Base-by-base conservation (phyloP, 2,888 invertebrate species). In the Sclerodermus sp. region DNA sequence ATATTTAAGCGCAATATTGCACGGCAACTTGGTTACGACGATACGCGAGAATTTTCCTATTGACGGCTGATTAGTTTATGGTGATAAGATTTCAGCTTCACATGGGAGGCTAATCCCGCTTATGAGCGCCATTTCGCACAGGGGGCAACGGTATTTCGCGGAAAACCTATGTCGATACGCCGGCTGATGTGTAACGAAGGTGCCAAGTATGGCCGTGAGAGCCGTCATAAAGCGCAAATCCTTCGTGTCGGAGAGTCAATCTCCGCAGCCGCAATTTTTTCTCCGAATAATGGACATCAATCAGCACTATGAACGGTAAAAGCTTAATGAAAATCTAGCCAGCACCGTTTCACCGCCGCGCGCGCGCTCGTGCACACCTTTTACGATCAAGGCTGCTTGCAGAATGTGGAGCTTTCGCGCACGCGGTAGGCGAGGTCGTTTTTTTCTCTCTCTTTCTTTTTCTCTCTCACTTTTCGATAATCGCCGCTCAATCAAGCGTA, bases 41-140 rank as follows among this genome's bases (percentile, higher is more conserved):
- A 37, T 46, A 51, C 38, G 15, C 17, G 16, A 5, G 15, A 42
- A 50, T 53, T 51, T 49, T 40, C 51, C 46, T 52, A 55, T 56
- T 53, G 59, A 56, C 64, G 40, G 59, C 47, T 64, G 64, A 64
- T 59, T 64, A 61, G 64, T 64, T 64, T 63, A 64, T 59, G 64
- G 53, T 61, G 58, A 64, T 64, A 64, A 61, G 64, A 56, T 64
- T 62, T 50, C 57, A 49, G 49, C 44, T 53, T 45, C 10, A 34
- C 34, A 12, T 4, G 34, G 38, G 53, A 45, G 45, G 34, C 23
- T 23, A 23, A 23, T 23, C 23, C 23, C 23, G 8, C 8, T 23
- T 23, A 23, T 23, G 23, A 23, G 23, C 47, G 42, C 42, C 43
- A 39, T 41, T 47, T 39, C 40, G 44, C 47, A 34, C 15, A 18